Base-by-base conservation (phyloP, 1,140 invertebrate genomes). In the Lasioglossum baleicum region DNA sequence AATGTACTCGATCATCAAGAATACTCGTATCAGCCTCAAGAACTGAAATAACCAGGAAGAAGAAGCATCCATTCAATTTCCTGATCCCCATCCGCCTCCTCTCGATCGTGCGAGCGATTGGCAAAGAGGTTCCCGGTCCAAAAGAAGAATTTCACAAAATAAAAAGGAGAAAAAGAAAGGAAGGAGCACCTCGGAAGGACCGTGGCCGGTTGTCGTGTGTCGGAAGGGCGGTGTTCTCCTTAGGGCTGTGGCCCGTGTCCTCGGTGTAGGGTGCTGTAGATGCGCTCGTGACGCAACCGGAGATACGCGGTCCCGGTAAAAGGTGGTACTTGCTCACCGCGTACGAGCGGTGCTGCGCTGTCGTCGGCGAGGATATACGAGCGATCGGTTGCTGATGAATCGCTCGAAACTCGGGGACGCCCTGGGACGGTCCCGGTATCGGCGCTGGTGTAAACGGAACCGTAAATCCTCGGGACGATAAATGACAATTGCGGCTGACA, bases 371-470 rank as follows among this genome's bases (percentile, higher is more conserved):
- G 80, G 53, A 90, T 90, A 90, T 89, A 90, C 88, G 89, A 90
- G 89, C 90, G 85, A 90, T 90, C 87, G 84, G 40, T 70, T 61
- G 84, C 88, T 90, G 90, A 91, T 91, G 90, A 89, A 91, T 91
- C 83, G 87, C 82, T 82, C 67, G 83, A 86, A 88, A 83, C 80
- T 87, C 68, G 76, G 87, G 83, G 72, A 73, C 80, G 80, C 80
- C 79, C 81, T 48, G 75, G 72, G 35, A 75, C 68, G 70, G 78
- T 69, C 56, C 63, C 75, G 82, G 82, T 90, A 90, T 85, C 84
- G 84, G 75, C 80, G 60, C 63, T 51, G 61, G 73, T 86, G 83
- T 88, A 90, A 90, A 91, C 87, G 84, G 79, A 89, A 88, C 80
- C 89, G 87, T 91, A 90, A 90, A 91, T 91, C 88, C 80, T 83